Base-by-base conservation (phyloP, 2,797 vertebrate genomes). In the Lophius americanus region DNA sequence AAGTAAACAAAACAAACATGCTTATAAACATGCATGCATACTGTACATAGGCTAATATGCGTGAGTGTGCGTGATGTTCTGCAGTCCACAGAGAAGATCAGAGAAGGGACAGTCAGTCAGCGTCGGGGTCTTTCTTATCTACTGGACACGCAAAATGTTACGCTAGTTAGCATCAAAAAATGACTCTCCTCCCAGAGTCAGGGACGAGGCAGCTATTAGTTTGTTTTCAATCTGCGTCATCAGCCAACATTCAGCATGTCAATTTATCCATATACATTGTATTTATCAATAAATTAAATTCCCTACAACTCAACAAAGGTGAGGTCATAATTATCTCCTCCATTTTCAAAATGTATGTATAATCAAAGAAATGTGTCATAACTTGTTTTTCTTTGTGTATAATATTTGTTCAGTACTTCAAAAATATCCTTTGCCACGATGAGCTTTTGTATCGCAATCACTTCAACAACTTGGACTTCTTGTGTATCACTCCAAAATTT, bases 1-100 rank as follows among this genome's bases (percentile, higher is more conserved):
- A 75, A 87, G 68, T 81, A 85, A 83, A 81, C 79, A 87, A 64
- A 70, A 57, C 68, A 76, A 76, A 73, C 63, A 77, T 54, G 54
- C 47, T 54, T 39, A n/a, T 56, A 43, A 41, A 53, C 60, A 68
- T 57, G 71, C 73, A 76, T 33, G 32, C 50, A 46, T 56, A 68
- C 53, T 60, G 62, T 51, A 62, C 54, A 68, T 39, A 70, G 11
- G 36, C 38, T 41, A 7, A 8, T 57, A 64, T 64, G 60, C 35
- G 70, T 43, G 67, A 57, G 39, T n/a, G 13, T 1, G 2, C 13
- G 33, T 44, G 51, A 60, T 63, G 64, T 53, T 73, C 46, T 68
- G 51, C 64, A 69, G 64, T 81, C 72, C 63, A 78, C 62, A 69
- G 33, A 56, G 66, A 55, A 54, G 60, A 64, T 78, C 44, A 65